Base-by-base conservation (phyloP, 2,113 vertebrate species). In the Hyperopisus bebe region DNA sequence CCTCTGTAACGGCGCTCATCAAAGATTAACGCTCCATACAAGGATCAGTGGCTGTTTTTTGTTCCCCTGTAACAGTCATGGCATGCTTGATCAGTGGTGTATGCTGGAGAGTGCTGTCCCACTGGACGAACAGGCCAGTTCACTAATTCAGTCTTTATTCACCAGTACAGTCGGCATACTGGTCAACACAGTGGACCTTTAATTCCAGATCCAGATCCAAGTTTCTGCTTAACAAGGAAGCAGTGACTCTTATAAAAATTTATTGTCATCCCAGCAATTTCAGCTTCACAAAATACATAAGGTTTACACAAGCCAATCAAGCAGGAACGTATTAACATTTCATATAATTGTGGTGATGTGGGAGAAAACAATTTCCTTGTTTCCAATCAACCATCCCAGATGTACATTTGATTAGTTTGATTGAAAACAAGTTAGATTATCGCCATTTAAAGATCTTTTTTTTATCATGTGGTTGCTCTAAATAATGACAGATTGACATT, bases 1-100 rank as follows among this genome's bases (percentile, higher is more conserved):
- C 90, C 93, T 92, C 91, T 91, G 90, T 96, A 95, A 96, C 96
- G 94, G 93, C 94, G 95, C 95, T 96, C 95, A 95, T 96, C 93
- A 95, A 97, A 96, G 96, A 97, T 97, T 95, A 95, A 97, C 95
- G 92, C 93, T 93, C 95, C 92, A 90, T 92, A 92, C 94, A 96
- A 94, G 93, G 94, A 95, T 97, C 94, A 94, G 93, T 85, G 95
- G 92, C 90, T 92, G 27, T 6, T 80, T 77, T 91, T 42, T 89
- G 66, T 89, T 83, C 42, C 39, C 70, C 50, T 80, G 11, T 70
- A 39, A n/a, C 48, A 31, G 19, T 55, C 50, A 42, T 55, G 74
- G 39, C 88, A 83, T 82, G 50, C 15, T 46, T 55, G 51, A 21
- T 42, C 50, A 83, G 48, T 39, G 3, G 48, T 55, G 66, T 89